Evolutionary conservation across 2,888 invertebrate species (phyloP), one percentile per base, ranked within the genome.

Genomic region (Meiosimyza platycephala): DNA sequence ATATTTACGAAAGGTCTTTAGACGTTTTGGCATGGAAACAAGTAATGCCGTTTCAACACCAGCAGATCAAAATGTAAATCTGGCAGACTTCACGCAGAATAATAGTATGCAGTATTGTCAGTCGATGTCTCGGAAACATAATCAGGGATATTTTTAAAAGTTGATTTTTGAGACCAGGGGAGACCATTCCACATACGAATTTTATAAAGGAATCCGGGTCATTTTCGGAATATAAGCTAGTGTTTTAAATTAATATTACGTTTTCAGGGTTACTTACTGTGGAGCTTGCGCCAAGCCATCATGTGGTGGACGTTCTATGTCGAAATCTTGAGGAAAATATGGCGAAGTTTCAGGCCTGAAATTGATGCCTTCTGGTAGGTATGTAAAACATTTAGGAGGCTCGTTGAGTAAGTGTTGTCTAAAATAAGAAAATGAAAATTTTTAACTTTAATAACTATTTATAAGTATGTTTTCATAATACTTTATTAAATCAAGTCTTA

Each of bases 291-390:
- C 93, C 84, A 94, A 92, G 5, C 93, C 93, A 80, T 95, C 95
- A 83, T 94, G 95, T 0, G 94, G 94, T 1, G 96, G 96, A 76
- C 94, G 89, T 82, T 95, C 95, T 76, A 96, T 93, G 84, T 96
- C 96, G 83, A 95, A 97, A 87, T 97, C 95, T 88, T 94, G 96
- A 0, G 97, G 95, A 90, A 95, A 95, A 88, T 94, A 95, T 0
- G 93, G 94, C 5, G 94, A 95, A 0, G 93, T 93, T 78, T 95
- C 95, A 3, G 95, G 95, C 47, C 94, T 90, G 88, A 95, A 95
- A 81, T 94, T 94, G 72, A 93, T 93, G 47, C 93, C 94, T 3
- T 94, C 93, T 68, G 93, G 92, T 63, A 96, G 87, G 80, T 94
- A 94, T 0, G 95, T 94, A 79, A 92, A 91, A 85, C 93, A 93